A percentile compares a stretch with the other conserved stretches of the same genome.
Conservation (phyloP, 2,113 vertebrate species). For the Bufo bufo region DNA sequence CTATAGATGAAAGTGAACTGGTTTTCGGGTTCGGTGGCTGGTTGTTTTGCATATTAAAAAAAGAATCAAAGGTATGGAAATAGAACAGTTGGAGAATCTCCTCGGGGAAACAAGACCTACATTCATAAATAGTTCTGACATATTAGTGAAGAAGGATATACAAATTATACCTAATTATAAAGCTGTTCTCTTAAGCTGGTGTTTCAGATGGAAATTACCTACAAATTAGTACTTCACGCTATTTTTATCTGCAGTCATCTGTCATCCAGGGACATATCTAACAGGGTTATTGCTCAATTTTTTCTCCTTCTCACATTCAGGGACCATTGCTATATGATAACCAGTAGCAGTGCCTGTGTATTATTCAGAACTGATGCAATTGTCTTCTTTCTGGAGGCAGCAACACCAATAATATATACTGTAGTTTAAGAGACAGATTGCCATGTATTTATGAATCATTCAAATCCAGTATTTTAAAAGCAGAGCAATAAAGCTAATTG, state of each 20-base stretch:
- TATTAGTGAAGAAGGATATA: constrained; percentile 13
- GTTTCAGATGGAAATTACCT: constrained; percentile 27
- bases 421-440: neutral
- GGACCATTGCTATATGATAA: neutral
- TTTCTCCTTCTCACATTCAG: neutral
- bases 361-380: neutral
- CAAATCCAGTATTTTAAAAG: neutral
- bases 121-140: constrained; percentile 46
- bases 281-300: neutral
- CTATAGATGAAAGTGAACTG: constrained; percentile 23
- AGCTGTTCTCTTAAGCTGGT: constrained; percentile 8
- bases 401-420: neutral
- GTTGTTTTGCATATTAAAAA: constrained; percentile 8
- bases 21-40: constrained; percentile 19
- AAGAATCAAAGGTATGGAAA: constrained; percentile 36
- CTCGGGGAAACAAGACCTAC: constrained; percentile 40
- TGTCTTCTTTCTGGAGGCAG: neutral
- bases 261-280: constrained; percentile 6
- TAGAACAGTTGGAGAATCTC: constrained; percentile 32
- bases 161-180: constrained; percentile 43
- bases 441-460: neutral
- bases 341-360: neutral
- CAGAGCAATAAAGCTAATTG: neutral
- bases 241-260: constrained; percentile 21
- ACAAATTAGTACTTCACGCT: constrained; percentile 27